These are phyloP conservation scores for Andrena camellia DNA, from an alignment of 2,888 invertebrate species.

Conservation along the genomic window DNA sequence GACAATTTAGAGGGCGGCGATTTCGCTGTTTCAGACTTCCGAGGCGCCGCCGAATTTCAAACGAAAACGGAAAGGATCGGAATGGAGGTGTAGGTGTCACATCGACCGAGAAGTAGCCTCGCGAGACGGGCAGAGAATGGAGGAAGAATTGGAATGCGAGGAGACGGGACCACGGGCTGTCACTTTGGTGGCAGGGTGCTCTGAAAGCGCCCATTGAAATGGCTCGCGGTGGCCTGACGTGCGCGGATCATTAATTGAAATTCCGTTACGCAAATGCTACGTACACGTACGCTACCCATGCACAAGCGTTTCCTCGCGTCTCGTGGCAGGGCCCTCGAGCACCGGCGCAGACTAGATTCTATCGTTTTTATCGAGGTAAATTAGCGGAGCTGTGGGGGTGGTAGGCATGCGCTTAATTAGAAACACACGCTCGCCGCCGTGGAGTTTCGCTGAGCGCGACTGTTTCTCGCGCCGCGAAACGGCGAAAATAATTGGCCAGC, in stretches of 20 bases:
- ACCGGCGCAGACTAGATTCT: constrained; percentile 51
- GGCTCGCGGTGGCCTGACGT: constrained; percentile 63
- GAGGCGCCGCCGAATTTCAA: too few species aligned
- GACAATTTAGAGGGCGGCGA: too few species aligned
- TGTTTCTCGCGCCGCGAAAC: constrained; percentile 9
- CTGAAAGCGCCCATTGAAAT: constrained; percentile 69
- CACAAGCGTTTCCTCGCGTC: not conserved
- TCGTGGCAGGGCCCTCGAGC: constrained; percentile 1
- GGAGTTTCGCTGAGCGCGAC: constrained; percentile 38
- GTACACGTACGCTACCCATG: constrained; percentile 15
- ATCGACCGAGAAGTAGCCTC: not conserved
- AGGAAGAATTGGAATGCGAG: constrained; percentile 45
- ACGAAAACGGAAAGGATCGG: not conserved
- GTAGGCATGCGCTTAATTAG: constrained; percentile 57
- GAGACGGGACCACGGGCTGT: constrained; percentile 32
- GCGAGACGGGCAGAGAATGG: constrained; percentile 1
- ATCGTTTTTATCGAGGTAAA: constrained; percentile 63
- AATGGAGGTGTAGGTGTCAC: constrained; percentile 5
- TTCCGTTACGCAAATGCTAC: constrained; percentile 67
- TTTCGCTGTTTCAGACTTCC: too few species aligned
- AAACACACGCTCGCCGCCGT: constrained; percentile 34
- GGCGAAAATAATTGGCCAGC: constrained; percentile 49
- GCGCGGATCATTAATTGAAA: constrained; percentile 69
- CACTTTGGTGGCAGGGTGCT: constrained; percentile 51
- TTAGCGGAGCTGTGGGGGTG: constrained; percentile 31